Evolutionary conservation across 2,888 invertebrate genomes (phyloP), one percentile per base, ranked within the genome.

Genomic region (Caenorhabditis uteleia): DNA sequence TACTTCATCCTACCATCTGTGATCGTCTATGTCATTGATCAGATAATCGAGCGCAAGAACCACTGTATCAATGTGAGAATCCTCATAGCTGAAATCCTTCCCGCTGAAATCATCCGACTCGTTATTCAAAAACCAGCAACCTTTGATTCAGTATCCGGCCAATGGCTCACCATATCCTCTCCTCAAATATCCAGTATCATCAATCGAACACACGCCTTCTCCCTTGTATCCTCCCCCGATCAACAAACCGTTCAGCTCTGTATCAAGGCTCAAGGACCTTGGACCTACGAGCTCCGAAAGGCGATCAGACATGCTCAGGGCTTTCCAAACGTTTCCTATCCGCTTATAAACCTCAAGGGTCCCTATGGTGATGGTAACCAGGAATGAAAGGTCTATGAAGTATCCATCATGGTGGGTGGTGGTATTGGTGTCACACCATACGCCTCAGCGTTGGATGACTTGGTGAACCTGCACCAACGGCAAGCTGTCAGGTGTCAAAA

Each of bases 311-410:
- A 47, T 55, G 61, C 70, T 0, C 77, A 77, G 38, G 68, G n/a
- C n/a, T n/a, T 75, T 10, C 67, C 57, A 7, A 71, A 67, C 8
- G 49, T 65, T 1, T 66, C 70, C 1, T 80, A 73, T 46, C 83
- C 83, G 0, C 55, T 75, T 40, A 68, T 83, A 16, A 75, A 93
- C 50, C 89, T 95, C 61, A 93, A 94, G 84, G 95, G 95, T 7
- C 95, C 95, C 0, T 95, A 93, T 77, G 95, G 95, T 3, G 95
- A 95, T 14, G 95, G 95, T 12, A 95, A 95, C 85, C 95, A 95
- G 62, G 79, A 80, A 42, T 81, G 81, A 80, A 94, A 94, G 86
- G 94, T 95, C 84, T 95, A 95, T 83, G 80, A 80, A 84, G 93
- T 95, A 10, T 94, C 95, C 0, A 93, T 95, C 12, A 93, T 95